phyloP scores from a whole-genome alignment of 1,140 invertebrate species.

The Diorhabda carinulata region DNA sequence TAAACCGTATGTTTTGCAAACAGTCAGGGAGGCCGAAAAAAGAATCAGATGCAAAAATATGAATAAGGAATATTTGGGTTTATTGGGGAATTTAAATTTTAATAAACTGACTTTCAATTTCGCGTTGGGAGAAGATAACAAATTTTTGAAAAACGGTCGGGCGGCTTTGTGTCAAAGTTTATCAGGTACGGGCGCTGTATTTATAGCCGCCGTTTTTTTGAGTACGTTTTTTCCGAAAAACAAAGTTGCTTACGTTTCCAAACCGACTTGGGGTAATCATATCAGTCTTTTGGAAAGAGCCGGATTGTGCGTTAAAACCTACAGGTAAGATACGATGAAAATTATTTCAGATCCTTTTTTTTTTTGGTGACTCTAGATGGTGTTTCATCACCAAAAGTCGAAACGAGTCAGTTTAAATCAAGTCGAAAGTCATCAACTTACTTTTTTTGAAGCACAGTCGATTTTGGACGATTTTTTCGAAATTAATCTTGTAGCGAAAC shows the following conservation, averaged over 20 bases:
- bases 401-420: no score
- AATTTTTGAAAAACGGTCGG: conserved; percentile 65
- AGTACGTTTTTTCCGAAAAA: conserved; percentile 76
- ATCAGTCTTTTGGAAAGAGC: conserved; percentile 87
- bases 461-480: no score
- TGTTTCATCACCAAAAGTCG: no score
- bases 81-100: conserved; percentile 78
- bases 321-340: background rate
- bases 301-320: conserved; percentile 48
- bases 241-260: conserved; percentile 88
- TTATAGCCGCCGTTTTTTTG: conserved; percentile 86
- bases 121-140: conserved; percentile 82
- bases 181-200: conserved; percentile 95
- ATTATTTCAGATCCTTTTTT: no score
- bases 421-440: no score
- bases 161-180: conserved; percentile 71
- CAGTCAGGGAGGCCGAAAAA: conserved; percentile 70
- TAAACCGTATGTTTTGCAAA: conserved; percentile 89
- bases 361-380: no score
- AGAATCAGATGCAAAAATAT: conserved; percentile 56
- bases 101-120: conserved; percentile 77
- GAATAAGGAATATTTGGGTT: conserved; percentile 95
- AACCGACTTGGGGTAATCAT: conserved; percentile 98
- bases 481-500: no score
- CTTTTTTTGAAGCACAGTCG: no score